phyloP scores from a whole-genome alignment of 2,797 vertebrate species.

The Phrynocephalus forsythii region DNA sequence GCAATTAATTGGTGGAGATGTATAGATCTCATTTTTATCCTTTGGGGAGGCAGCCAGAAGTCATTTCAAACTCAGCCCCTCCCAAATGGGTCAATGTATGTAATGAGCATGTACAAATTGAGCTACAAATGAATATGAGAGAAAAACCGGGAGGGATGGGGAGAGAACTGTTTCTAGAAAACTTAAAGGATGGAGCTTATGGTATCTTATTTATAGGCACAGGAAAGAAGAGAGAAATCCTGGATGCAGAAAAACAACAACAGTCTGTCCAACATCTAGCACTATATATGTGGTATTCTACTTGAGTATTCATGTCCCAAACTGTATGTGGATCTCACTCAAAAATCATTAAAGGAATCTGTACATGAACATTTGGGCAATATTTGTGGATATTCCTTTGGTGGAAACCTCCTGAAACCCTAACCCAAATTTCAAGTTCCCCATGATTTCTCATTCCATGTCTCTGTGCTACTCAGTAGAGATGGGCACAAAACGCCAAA shows the following conservation, averaged over 20 bases:
- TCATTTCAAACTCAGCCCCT: neutral
- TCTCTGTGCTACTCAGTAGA: too few relatives aligned
- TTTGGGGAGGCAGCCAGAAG: neutral
- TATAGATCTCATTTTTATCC: conserved; percentile 5
- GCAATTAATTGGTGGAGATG: neutral
- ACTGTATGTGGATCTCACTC: neutral
- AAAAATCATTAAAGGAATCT: neutral
- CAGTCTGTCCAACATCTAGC: neutral
- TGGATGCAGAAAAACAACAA: too few relatives aligned
- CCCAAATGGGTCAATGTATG: neutral
- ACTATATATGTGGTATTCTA: neutral
- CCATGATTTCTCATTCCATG: neutral
- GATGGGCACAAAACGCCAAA: too few relatives aligned
- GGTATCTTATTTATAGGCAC: neutral
- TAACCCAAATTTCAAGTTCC: neutral
- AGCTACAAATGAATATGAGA: neutral
- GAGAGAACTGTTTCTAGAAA: neutral
- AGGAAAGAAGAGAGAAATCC: too few relatives aligned
- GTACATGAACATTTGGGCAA: neutral
- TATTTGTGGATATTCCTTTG: neutral
- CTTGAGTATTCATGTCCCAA: neutral
- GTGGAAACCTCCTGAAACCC: neutral
- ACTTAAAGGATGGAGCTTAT: neutral
- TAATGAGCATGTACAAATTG: neutral
- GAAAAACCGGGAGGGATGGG: too few relatives aligned